Evolutionary conservation across 92 coral and sea anemone species (phyloP), one percentile per base, ranked within the genome.

Genomic region (Paragorgia papillata): DNA sequence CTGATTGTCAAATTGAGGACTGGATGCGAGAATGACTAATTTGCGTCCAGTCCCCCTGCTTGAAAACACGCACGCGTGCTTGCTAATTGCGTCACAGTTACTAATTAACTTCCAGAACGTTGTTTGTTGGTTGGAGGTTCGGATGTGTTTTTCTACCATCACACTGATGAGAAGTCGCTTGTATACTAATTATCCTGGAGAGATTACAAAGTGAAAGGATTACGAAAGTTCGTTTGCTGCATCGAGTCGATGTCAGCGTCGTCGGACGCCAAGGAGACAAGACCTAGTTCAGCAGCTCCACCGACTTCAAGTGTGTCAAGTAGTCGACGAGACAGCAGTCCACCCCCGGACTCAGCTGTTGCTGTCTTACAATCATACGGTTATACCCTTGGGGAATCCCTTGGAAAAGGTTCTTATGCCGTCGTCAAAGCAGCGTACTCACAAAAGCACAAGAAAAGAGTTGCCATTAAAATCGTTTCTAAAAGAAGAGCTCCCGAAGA

Each of bases 391-490:
- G 99, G 99, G 14, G 99, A 95, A 64, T 84, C 92, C 43, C 85
- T 95, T 7, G 99, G 97, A 25, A 95, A 95, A 74, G 98, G 98
- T 21, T 94, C 98, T 3, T 94, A 94, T 56, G 98, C 98, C 8
- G 90, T 91, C 34, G 98, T 94, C 20, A 94, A 91, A 54, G 91
- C 96, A 44, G 98, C 98, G 1, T 94, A 82, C 63, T 94, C 98
- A 18, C 88, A 90, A 63, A 94, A 94, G 63, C 90, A 90, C 14
- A 88, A 87, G 54, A 90, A 88, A 62, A 89, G 90, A 76, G 95
- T 95, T 19, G 97, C 97, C 55, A 85, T 95, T 1, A 95, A 95
- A 70, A 95, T 95, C 43, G 89, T 95, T 44, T 83, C 92, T 0
- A 95, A 95, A 83, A 87, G 90, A 69, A 87, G 92, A 43, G 99